Evolutionary conservation across 2,888 invertebrate genomes (phyloP).

Genomic region (Epinotia bilunana): DNA sequence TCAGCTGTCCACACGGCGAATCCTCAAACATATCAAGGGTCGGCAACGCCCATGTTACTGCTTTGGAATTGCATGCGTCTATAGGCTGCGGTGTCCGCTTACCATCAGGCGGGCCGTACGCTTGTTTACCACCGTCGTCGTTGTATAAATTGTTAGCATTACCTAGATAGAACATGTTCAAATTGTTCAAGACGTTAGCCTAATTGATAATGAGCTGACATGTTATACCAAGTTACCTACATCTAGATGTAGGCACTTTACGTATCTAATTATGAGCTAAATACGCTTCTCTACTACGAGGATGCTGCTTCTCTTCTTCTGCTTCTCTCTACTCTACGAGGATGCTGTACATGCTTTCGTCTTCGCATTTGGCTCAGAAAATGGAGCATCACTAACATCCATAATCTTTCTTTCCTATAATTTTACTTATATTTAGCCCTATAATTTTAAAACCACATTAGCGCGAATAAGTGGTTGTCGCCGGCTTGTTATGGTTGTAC

Average conservation of each 20-base stretch:
- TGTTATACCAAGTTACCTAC: constrained; percentile 19
- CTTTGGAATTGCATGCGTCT: too few species aligned
- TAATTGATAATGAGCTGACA: constrained; percentile 13
- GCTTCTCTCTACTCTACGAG: too few species aligned
- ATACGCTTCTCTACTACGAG: too few species aligned
- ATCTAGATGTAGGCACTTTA: constrained; percentile 9
- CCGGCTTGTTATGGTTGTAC: constrained; percentile 56
- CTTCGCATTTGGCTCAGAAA: background rate
- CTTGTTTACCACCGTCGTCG: too few species aligned
- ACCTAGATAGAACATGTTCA: constrained; percentile 1
- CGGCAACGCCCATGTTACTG: too few species aligned
- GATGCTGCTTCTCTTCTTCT: too few species aligned
- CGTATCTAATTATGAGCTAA: constrained; percentile 24
- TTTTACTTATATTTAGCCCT: background rate
- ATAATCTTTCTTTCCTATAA: background rate
- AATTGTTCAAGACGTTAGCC: background rate
- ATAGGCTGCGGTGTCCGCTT: too few species aligned
- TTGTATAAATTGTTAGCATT: too few species aligned
- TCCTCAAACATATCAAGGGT: too few species aligned
- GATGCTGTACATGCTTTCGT: constrained; percentile 17
- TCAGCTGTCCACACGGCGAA: too few species aligned
- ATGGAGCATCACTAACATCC: background rate
- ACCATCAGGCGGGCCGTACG: too few species aligned
- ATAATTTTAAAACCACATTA: background rate
- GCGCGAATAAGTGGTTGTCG: constrained; percentile 34